Percentiles rank a stretch among this genome's conserved stretches.
Evolutionary conservation across 2,797 vertebrate species (phyloP).

Genomic region (Leptoclinus maculatus): DNA sequence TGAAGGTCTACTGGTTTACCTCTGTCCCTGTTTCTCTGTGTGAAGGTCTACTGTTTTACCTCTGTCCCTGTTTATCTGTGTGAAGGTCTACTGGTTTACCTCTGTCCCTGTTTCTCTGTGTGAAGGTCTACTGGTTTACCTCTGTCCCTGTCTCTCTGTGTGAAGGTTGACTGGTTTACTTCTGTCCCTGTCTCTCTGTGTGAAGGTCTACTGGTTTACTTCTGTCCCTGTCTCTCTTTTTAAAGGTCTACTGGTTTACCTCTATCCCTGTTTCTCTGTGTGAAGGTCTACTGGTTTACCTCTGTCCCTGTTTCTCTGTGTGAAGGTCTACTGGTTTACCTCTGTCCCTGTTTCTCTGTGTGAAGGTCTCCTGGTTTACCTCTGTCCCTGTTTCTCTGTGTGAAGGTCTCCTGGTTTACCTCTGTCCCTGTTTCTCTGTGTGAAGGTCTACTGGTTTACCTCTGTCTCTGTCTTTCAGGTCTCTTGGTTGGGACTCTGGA

Average conservation of each 20-base stretch:
- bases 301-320: too few species aligned
- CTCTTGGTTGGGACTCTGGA: constrained; percentile 92
- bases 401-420: background rate
- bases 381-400: background rate
- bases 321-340: background rate
- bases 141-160: too few species aligned
- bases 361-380: background rate
- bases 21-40: too few species aligned
- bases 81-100: too few species aligned
- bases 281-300: background rate
- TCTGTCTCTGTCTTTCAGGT: constrained; percentile 38
- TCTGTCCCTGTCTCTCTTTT: too few species aligned
- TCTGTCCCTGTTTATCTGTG: too few species aligned
- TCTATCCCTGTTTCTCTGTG: background rate
- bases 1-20: too few species aligned
- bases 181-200: background rate
- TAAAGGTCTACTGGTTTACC: too few species aligned
- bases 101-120: too few species aligned
- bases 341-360: background rate
- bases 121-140: background rate
- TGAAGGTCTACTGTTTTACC: too few species aligned
- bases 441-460: background rate
- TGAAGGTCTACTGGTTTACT: too few species aligned
- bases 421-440: background rate
- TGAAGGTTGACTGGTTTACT: constrained; percentile 73